phyloP scores from a whole-genome alignment of 2,888 invertebrate genomes.

The Liopterus haemorrhoidalis region DNA sequence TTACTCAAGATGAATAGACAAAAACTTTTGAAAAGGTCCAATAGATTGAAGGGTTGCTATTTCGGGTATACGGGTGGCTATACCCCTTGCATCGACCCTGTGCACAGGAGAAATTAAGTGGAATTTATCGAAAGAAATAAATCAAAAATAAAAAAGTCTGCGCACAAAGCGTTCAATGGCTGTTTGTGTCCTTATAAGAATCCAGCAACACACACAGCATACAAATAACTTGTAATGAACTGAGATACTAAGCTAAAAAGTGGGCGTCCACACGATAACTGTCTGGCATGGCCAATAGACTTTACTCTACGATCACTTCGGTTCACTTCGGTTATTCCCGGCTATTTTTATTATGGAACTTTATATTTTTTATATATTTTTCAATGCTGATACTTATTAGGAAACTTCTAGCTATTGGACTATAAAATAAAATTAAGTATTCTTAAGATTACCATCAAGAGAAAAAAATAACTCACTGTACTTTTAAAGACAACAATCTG shows the following conservation, averaged over 20 bases:
- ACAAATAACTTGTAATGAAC: slow-evolving; percentile 45
- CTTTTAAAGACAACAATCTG: no score
- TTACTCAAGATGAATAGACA: no score
- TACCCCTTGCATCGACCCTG: slow-evolving; percentile 1
- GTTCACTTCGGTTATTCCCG: no score
- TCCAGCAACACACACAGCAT: slow-evolving; percentile 42
- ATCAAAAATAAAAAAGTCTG: slow-evolving; percentile 40
- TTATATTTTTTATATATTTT: no score
- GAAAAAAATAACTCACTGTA: no score
- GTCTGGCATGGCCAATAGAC: slow-evolving; percentile 21
- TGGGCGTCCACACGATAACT: slow-evolving; percentile 40
- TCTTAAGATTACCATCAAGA: no score
- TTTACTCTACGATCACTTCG: no score
- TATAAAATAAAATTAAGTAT: no score
- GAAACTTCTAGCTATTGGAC: no score
- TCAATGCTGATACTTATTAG: no score
- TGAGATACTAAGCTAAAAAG: slow-evolving; percentile 44
- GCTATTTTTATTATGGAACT: no score
- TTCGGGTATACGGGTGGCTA: slow-evolving; percentile 12
- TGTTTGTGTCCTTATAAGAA: slow-evolving; percentile 45
- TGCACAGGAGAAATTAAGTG: no score
- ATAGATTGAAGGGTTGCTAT: slow-evolving; percentile 1
- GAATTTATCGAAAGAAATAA: slow-evolving; percentile 43
- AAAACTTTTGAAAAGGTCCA: slow-evolving; percentile 39
- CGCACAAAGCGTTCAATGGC: slow-evolving; percentile 41